Evolutionary conservation across 2,888 invertebrate genomes (phyloP), one percentile per base, ranked within the genome.

Genomic region (Phalera bucephala): DNA sequence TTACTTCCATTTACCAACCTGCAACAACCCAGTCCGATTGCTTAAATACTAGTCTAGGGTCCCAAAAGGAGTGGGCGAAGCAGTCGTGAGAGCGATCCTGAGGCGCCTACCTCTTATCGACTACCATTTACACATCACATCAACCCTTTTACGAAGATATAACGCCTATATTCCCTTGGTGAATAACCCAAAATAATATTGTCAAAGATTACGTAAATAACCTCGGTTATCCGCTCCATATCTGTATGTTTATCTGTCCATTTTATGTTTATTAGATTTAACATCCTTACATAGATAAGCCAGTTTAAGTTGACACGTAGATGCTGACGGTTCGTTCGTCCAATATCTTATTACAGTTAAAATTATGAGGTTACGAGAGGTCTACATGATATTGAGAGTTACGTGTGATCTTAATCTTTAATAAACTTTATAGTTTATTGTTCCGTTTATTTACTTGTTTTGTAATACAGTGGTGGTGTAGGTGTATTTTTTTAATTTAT

Each of bases 11-110:
- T 40, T 37, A 27, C 37, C 31, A 51, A 45, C 41, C 58, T 38
- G 53, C 58, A 52, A n/a, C n/a, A 57, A 51, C 42, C 46, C 40
- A 49, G 12, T 45, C 42, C 36, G 35, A 46, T 51, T 52, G 47
- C 54, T 62, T 50, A 58, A 62, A 61, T 60, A 56, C 62, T 60
- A 61, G 53, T 45, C 52, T 53, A 40, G 44, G 17, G 45, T 28
- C 65, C 52, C 33, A 56, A 60, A 53, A 40, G 27, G 72, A 64
- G 80, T 81, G 60, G 80, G 80, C 54, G 72, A 53, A 40, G 61
- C 52, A 58, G 50, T 60, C 78, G 79, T 80, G 80, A 68, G 81
- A 79, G 63, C 69, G 52, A 50, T 53, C 56, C 50, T 21, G 32
- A 40, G 63, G 66, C 72, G 67, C 68, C 68, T 55, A 54, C 25